Evolutionary conservation across 2,888 invertebrate species (phyloP), one percentile per base, ranked within the genome.

Genomic region (Aphodius granarius): DNA sequence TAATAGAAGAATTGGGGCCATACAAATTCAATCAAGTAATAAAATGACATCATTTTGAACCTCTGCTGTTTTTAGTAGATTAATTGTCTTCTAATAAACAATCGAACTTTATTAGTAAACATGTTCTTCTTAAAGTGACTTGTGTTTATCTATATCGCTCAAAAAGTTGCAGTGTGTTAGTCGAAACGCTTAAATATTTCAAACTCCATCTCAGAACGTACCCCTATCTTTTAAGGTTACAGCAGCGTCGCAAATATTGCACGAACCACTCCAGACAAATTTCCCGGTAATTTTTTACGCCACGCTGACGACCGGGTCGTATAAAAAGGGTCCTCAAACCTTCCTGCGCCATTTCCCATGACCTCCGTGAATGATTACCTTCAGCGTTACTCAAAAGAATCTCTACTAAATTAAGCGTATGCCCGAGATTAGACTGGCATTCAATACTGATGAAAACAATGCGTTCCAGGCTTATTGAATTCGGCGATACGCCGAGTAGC

Each of bases 401-500:
- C 1, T 43, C 3, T 43, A 43, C 2, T 43, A 43, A 43, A 43
- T 43, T 43, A 43, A 3, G 43, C 43, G 43, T 43, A 3, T 43
- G 4, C 43, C 43, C 9, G 1, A 43, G 43, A 43, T 43, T 43
- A 43, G 1, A 43, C 4, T 43, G 43, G 43, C 13, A 43, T 43
- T 43, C 43, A 43, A 9, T n/a, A n/a, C n/a, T n/a, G n/a, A 43
- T 3, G 2, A 3, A 43, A 43, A 43, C 43, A 43, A 43, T 43
- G 43, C 43, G 13, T 43, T 43, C 43, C 77, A 91, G 95, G 76
- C 89, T 99, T 63, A 91, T 94, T 22, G 99, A 99, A 88, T 99
- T 99, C 86, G 97, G 97, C 0, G 97, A 97, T 81, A 99, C 99
- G 0, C 97, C 99, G 0, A 97, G 98, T 13, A 97, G 98, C 83